A percentile compares a stretch with the other conserved stretches of the same genome.
These are phyloP conservation scores for Sebastiscus albofasciatus DNA, from an alignment of 2,797 vertebrate genomes.

Conservation along the genomic window DNA sequence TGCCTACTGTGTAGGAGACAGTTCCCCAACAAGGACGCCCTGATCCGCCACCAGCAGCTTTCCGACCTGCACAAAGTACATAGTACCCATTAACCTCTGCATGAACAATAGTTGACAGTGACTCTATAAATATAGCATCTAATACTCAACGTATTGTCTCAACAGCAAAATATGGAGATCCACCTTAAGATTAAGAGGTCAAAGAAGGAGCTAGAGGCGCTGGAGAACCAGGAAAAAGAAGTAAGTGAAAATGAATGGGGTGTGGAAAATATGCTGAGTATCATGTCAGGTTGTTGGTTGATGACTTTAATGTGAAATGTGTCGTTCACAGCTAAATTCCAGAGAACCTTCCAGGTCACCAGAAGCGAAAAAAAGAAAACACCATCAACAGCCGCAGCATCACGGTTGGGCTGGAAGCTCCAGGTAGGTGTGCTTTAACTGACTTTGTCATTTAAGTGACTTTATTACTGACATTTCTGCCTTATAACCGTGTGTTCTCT, in stretches of 20 bases:
- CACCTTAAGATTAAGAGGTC: slow-evolving; percentile 96
- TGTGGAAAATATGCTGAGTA: not conserved
- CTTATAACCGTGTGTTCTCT: not conserved
- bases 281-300: not conserved
- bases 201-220: slow-evolving; percentile 92
- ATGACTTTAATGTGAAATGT: slow-evolving; percentile 1
- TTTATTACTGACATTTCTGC: not conserved
- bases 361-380: slow-evolving; percentile 82
- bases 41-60: slow-evolving; percentile 96
- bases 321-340: slow-evolving; percentile 69
- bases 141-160: slow-evolving; percentile 6
- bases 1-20: slow-evolving; percentile 96
- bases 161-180: slow-evolving; percentile 98
- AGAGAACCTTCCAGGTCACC: slow-evolving; percentile 73
- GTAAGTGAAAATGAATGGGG: slow-evolving; percentile 62
- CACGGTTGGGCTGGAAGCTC: slow-evolving; percentile 80
- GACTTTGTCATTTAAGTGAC: not conserved
- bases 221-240: slow-evolving; percentile 96
- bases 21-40: slow-evolving; percentile 95
- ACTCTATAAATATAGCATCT: not conserved
- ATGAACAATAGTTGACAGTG: not conserved
- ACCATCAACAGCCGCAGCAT: slow-evolving; percentile 69
- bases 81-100: not conserved
- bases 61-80: slow-evolving; percentile 96
- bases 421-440: slow-evolving; percentile 60